phyloP scores from a whole-genome alignment of 1,140 invertebrate species.

The Steinernema khuongi region DNA sequence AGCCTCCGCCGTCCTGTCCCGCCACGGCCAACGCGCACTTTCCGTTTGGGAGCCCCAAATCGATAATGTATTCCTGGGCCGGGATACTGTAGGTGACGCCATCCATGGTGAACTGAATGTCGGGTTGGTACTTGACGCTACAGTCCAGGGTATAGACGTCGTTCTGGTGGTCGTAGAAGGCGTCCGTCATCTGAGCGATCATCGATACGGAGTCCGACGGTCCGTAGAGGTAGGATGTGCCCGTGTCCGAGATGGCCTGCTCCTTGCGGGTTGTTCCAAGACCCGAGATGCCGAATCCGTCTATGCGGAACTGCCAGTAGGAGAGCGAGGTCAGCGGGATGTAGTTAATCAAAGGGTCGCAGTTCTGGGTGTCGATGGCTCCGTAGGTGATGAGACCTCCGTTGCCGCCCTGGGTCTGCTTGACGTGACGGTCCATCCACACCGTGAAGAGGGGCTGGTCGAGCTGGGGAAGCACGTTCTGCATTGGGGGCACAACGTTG shows the following conservation, averaged over 20 bases:
- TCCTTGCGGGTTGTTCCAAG: background rate
- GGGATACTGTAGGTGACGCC: conserved; percentile 27
- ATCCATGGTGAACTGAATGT: conserved; percentile 31
- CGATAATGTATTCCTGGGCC: conserved; percentile 26
- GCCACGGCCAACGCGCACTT: conserved; percentile 18
- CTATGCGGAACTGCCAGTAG: conserved; percentile 36
- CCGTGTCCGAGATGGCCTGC: conserved; percentile 39
- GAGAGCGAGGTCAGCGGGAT: conserved; percentile 21
- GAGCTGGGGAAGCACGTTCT: conserved; percentile 32
- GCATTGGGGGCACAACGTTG: no score
- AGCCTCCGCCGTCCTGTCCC: conserved; percentile 13
- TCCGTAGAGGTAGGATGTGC: conserved; percentile 26
- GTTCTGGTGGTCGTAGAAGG: conserved; percentile 22
- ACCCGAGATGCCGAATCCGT: conserved; percentile 21
- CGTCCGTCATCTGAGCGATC: conserved; percentile 22
- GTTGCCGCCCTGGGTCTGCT: conserved; percentile 22
- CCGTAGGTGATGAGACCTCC: conserved; percentile 37
- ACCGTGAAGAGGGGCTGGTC: conserved; percentile 35
- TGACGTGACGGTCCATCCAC: conserved; percentile 36
- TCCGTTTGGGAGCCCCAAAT: conserved; percentile 20
- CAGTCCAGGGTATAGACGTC: conserved; percentile 28
- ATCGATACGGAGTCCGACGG: conserved; percentile 17
- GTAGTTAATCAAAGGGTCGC: conserved; percentile 25
- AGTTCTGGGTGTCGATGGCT: conserved; percentile 30
- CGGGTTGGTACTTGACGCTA: conserved; percentile 9